Conservation (phyloP, 2,888 invertebrate species). For the Leptinotarsa peninsularis region DNA sequence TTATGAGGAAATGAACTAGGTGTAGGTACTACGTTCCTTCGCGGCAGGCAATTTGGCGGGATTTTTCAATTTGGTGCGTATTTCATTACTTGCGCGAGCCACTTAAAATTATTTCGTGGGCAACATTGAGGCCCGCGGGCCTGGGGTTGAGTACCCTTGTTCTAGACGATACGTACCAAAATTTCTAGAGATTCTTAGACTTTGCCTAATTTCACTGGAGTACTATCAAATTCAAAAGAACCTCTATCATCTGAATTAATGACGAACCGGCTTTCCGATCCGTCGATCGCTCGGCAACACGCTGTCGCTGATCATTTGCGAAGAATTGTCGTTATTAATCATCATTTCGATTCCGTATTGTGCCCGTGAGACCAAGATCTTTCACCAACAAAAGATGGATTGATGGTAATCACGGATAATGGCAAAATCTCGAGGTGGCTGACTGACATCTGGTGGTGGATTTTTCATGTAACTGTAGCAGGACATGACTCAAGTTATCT, state of each 20-base stretch:
- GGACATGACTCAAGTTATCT: neutral
- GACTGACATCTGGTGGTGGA: neutral
- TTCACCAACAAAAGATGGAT: slow-evolving; percentile 11
- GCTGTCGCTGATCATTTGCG: slow-evolving; percentile 17
- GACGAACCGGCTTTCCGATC: slow-evolving; percentile 27
- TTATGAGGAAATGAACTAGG: no score
- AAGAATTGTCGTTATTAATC: neutral
- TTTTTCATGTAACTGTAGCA: neutral
- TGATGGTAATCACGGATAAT: neutral
- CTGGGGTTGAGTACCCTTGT: no score
- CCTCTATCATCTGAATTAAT: slow-evolving; percentile 33
- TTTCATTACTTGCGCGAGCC: no score
- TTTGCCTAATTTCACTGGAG: slow-evolving; percentile 12
- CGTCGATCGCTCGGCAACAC: slow-evolving; percentile 11
- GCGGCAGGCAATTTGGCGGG: no score
- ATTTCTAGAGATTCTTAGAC: neutral
- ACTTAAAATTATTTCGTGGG: no score
- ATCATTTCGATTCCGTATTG: slow-evolving; percentile 19
- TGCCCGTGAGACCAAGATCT: slow-evolving; percentile 11
- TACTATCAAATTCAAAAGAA: slow-evolving; percentile 16
- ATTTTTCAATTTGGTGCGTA: no score
- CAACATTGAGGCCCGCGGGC: no score
- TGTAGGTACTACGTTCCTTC: no score
- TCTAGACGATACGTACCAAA: no score
- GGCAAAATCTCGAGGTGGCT: neutral